phyloP scores from a whole-genome alignment of 2,888 invertebrate species.

The Acleris cristana region DNA sequence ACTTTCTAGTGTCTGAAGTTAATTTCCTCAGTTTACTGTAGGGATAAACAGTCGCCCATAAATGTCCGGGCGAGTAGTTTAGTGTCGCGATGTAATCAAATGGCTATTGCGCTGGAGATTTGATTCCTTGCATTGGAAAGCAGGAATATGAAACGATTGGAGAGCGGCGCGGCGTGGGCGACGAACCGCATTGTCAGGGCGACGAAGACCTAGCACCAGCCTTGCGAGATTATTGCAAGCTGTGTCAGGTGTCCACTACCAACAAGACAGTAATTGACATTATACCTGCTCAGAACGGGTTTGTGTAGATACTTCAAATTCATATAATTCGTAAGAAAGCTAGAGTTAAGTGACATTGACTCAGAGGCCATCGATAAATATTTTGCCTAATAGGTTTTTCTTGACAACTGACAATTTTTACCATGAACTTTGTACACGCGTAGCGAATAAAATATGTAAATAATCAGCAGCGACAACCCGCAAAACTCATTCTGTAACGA shows the following conservation, averaged over 20 bases:
- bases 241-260: not conserved
- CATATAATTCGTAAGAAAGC: not conserved
- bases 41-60: constrained; percentile 35
- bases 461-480: constrained; percentile 4
- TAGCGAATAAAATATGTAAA: not conserved
- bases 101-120: constrained; percentile 48
- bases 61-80: constrained; percentile 43
- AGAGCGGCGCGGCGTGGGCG: constrained; percentile 57
- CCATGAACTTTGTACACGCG: not conserved
- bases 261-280: constrained; percentile 14
- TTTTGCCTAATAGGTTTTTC: not conserved
- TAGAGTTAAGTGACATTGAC: not conserved
- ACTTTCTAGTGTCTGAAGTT: constrained; percentile 25
- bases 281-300: not conserved
- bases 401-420: not conserved
- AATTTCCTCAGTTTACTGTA: constrained; percentile 33
- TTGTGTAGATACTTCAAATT: not conserved
- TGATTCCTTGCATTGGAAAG: constrained; percentile 62
- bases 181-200: constrained; percentile 52
- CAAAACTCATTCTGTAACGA: constrained; percentile 8
- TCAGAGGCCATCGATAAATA: not conserved
- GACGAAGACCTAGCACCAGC: constrained; percentile 51
- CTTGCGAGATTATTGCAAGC: not conserved
- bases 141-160: constrained; percentile 54
- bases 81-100: constrained; percentile 49